phyloP scores from a whole-genome alignment of 2,113 vertebrate species.

The Chaetodon auriga region DNA sequence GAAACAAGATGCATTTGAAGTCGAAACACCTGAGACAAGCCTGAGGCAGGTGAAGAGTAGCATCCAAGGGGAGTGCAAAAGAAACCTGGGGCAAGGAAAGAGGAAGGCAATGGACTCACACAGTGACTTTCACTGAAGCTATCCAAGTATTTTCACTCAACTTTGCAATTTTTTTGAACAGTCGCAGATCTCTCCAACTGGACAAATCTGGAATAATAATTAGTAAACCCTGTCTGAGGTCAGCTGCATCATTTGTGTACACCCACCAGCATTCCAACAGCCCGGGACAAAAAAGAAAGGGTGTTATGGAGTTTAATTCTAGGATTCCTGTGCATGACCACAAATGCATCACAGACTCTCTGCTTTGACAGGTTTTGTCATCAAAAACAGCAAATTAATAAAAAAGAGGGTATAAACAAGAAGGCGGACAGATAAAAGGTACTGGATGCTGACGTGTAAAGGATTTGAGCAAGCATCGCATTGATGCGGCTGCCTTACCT shows the following conservation, averaged over 20 bases:
- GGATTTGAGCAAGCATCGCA: constrained; percentile 11
- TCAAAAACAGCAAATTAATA: constrained; percentile 24
- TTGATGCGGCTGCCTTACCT: constrained; percentile 33
- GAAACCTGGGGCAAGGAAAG: background rate
- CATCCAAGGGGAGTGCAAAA: background rate
- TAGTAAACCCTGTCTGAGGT: background rate
- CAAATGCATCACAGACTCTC: background rate
- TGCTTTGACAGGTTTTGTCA: constrained; percentile 21
- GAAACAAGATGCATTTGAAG: background rate
- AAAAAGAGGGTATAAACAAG: constrained; percentile 24
- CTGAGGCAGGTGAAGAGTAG: background rate
- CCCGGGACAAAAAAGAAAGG: background rate
- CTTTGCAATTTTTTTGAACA: background rate
- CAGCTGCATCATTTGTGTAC: background rate
- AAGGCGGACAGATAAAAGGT: constrained; percentile 13
- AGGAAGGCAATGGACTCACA: background rate
- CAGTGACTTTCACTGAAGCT: background rate
- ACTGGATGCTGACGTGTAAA: background rate
- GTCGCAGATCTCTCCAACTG: background rate
- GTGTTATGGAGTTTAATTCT: background rate
- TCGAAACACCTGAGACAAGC: background rate
- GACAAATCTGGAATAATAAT: background rate
- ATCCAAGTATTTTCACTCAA: background rate
- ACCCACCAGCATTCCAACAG: background rate
- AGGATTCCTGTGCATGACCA: background rate